phyloP scores from a whole-genome alignment of 2,888 invertebrate species.

The Osmoderma eremita region DNA sequence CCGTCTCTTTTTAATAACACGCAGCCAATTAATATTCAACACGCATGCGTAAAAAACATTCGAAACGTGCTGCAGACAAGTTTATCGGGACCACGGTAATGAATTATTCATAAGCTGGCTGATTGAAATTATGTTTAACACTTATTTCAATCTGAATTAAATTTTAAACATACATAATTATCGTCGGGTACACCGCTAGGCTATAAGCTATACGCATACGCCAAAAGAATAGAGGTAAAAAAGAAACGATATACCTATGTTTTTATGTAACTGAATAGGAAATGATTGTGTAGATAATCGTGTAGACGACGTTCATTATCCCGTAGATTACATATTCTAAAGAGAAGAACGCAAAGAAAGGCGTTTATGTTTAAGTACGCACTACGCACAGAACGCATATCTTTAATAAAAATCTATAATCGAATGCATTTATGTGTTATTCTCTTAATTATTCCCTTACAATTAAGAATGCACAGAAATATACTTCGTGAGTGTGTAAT shows the following conservation, averaged over 20 bases:
- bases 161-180: slow-evolving; percentile 38
- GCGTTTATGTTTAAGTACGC: too few species aligned
- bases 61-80: slow-evolving; percentile 37
- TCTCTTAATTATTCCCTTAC: slow-evolving; percentile 6
- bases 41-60: slow-evolving; percentile 23
- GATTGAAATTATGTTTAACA: slow-evolving; percentile 40
- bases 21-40: slow-evolving; percentile 37
- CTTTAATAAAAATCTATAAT: background rate
- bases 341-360: background rate
- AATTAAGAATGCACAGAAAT: too few species aligned
- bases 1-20: slow-evolving; percentile 5
- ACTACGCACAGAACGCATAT: background rate
- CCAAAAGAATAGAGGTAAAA: background rate
- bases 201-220: too few species aligned
- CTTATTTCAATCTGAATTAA: slow-evolving; percentile 40
- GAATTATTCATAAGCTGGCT: slow-evolving; percentile 39
- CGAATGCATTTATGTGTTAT: slow-evolving; percentile 9
- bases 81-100: slow-evolving; percentile 16
- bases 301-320: too few species aligned
- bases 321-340: background rate
- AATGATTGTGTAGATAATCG: background rate
- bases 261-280: slow-evolving; percentile 20
- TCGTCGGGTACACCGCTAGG: background rate
- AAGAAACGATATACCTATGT: background rate
- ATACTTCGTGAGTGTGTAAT: background rate